phyloP scores from a whole-genome alignment of 2,797 vertebrate genomes.

The Trachurus trachurus region DNA sequence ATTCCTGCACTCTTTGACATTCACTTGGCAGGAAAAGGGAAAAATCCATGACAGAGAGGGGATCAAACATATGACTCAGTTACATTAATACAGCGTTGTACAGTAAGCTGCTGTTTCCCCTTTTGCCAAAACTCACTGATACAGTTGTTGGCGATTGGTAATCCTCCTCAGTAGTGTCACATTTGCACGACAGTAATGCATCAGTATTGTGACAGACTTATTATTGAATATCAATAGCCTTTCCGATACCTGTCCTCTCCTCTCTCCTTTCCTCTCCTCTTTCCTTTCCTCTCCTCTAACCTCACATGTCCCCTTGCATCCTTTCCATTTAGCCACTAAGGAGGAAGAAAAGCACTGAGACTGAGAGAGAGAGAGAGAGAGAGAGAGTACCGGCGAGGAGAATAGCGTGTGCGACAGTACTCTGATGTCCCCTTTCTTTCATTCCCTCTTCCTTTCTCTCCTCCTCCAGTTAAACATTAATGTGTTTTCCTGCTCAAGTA shows the following conservation, averaged over 20 bases:
- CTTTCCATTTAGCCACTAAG: slow-evolving; percentile 25
- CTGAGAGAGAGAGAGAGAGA: not conserved
- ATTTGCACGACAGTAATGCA: slow-evolving; percentile 22
- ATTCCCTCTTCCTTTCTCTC: slow-evolving; percentile 51
- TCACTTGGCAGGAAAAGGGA: slow-evolving; percentile 39
- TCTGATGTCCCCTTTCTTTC: slow-evolving; percentile 65
- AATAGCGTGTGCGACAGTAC: slow-evolving; percentile 54
- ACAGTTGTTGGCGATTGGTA: slow-evolving; percentile 14
- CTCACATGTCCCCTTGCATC: slow-evolving; percentile 7
- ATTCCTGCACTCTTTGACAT: slow-evolving; percentile 60
- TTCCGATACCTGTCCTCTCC: slow-evolving; percentile 22
- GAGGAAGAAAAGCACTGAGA: slow-evolving; percentile 10
- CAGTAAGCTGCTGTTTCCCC: slow-evolving; percentile 8
- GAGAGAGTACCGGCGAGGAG: slow-evolving; percentile 19
- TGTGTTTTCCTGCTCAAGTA: slow-evolving; percentile 81
- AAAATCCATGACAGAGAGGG: slow-evolving; percentile 36
- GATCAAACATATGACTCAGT: slow-evolving; percentile 26
- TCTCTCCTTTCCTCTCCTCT: slow-evolving; percentile 16
- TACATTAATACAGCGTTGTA: slow-evolving; percentile 21
- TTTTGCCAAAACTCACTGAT: slow-evolving; percentile 18
- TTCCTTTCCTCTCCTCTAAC: slow-evolving; percentile 5
- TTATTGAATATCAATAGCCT: slow-evolving; percentile 59
- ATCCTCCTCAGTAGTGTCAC: slow-evolving; percentile 8
- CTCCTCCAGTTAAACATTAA: slow-evolving; percentile 84
- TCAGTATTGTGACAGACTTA: slow-evolving; percentile 33